A percentile compares a stretch with the other conserved stretches of the same genome.
These are phyloP conservation scores for Leptonema lineaticorne DNA, from an alignment of 1,140 invertebrate species.

Conservation along the genomic window DNA sequence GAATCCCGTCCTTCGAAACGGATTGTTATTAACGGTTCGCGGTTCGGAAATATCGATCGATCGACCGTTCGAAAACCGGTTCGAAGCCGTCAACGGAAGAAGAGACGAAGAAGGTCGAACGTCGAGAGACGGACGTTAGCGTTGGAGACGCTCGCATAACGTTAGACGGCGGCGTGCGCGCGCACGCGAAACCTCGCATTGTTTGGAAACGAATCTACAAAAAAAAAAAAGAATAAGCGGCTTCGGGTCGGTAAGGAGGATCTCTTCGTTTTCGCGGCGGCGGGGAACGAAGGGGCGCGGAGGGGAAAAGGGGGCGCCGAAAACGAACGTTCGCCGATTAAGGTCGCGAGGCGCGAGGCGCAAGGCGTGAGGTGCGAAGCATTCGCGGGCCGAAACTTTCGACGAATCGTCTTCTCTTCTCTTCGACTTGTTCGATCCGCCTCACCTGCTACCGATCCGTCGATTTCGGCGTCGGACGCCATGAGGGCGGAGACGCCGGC, in stretches of 20 bases:
- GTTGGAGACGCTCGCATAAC: neutral
- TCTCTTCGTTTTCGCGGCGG: conserved; percentile 13
- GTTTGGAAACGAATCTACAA: neutral
- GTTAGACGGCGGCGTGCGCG: neutral
- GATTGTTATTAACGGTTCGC: too few species aligned
- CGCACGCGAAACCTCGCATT: too few species aligned
- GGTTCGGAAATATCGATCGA: too few species aligned
- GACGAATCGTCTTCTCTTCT: neutral
- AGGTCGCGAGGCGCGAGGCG: neutral
- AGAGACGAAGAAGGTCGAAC: too few species aligned
- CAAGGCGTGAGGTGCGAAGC: too few species aligned
- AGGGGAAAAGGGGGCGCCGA: neutral
- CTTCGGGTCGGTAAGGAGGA: neutral
- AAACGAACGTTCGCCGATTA: too few species aligned
- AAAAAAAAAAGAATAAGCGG: conserved; percentile 12
- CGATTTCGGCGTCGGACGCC: conserved; percentile 77
- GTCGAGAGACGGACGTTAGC: neutral
- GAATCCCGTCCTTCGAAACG: too few species aligned
- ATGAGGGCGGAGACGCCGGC: conserved; percentile 48
- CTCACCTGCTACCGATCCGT: conserved; percentile 74
- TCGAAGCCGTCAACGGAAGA: too few species aligned
- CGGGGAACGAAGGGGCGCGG: neutral
- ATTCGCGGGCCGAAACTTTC: too few species aligned
- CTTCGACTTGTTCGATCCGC: neutral
- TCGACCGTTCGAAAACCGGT: too few species aligned